phyloP scores from a whole-genome alignment of 2,888 invertebrate genomes.

The Orthosia gracilis region DNA sequence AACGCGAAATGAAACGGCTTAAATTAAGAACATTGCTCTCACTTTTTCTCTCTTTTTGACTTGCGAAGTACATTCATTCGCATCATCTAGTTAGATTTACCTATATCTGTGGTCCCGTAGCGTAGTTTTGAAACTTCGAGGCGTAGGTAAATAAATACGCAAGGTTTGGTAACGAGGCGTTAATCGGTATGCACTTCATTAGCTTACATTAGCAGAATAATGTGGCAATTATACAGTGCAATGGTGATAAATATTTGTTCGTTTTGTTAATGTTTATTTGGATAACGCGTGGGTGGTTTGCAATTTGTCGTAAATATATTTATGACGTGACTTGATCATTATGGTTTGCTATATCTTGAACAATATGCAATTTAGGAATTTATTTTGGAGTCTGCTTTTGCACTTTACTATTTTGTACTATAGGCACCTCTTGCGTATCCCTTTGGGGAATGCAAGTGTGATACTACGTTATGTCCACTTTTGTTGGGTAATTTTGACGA shows the following conservation, averaged over 20 bases:
- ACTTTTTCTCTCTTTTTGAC: too few relatives aligned
- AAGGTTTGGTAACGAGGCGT: constrained; percentile 44
- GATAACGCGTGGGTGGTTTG: constrained; percentile 13
- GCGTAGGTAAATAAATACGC: constrained; percentile 30
- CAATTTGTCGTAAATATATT: constrained; percentile 39
- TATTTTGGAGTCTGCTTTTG: neutral
- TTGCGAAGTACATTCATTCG: too few relatives aligned
- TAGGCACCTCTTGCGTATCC: too few relatives aligned
- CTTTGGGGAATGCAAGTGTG: too few relatives aligned
- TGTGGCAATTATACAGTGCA: constrained; percentile 45
- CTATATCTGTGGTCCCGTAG: too few relatives aligned
- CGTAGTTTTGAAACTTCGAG: constrained; percentile 35
- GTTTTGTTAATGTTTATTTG: constrained; percentile 30
- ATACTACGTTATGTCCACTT: neutral
- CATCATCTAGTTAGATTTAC: too few relatives aligned
- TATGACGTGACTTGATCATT: neutral
- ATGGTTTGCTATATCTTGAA: neutral
- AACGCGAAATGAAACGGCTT: too few relatives aligned
- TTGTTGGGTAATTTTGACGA: neutral
- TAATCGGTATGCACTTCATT: constrained; percentile 55
- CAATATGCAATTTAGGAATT: neutral
- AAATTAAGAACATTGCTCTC: too few relatives aligned
- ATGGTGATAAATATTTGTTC: constrained; percentile 34
- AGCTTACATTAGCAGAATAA: constrained; percentile 46
- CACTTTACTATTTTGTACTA: neutral